These are phyloP conservation scores for Hydrolagus colliei DNA, from an alignment of 2,797 vertebrate species.

Conservation along the genomic window DNA sequence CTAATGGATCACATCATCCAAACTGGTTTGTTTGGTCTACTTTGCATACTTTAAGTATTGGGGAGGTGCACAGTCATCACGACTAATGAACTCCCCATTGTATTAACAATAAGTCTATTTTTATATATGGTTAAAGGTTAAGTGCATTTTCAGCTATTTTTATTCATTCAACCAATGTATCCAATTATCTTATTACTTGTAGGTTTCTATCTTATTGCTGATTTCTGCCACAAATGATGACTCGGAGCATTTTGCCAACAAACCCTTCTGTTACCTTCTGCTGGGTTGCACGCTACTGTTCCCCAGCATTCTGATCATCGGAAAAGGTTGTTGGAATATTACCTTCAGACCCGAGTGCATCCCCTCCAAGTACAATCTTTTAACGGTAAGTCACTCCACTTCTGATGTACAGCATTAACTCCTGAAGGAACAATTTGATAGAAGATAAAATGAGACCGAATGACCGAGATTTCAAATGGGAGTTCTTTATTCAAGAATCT, in stretches of 20 bases:
- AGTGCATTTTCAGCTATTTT: not conserved
- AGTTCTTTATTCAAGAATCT: not conserved
- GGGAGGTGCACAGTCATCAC: too few relatives aligned
- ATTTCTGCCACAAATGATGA: not conserved
- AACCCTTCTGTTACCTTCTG: not conserved
- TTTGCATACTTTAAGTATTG: too few relatives aligned
- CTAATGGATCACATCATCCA: too few relatives aligned
- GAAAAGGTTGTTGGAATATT: not conserved
- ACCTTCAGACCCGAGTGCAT: not conserved
- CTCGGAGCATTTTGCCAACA: not conserved
- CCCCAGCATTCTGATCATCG: not conserved
- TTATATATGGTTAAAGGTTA: too few relatives aligned
- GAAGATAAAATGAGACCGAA: not conserved
- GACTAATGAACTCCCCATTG: too few relatives aligned
- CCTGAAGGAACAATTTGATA: not conserved
- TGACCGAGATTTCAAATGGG: not conserved
- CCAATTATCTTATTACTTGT: not conserved
- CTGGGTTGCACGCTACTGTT: not conserved
- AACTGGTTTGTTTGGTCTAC: too few relatives aligned
- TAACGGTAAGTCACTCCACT: not conserved
- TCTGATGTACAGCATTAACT: not conserved
- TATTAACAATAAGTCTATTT: too few relatives aligned
- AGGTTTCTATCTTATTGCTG: not conserved
- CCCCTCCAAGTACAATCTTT: not conserved
- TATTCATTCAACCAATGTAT: not conserved